Evolutionary conservation across 2,888 invertebrate genomes (phyloP).

Genomic region (Meliscaeva auricollis): DNA sequence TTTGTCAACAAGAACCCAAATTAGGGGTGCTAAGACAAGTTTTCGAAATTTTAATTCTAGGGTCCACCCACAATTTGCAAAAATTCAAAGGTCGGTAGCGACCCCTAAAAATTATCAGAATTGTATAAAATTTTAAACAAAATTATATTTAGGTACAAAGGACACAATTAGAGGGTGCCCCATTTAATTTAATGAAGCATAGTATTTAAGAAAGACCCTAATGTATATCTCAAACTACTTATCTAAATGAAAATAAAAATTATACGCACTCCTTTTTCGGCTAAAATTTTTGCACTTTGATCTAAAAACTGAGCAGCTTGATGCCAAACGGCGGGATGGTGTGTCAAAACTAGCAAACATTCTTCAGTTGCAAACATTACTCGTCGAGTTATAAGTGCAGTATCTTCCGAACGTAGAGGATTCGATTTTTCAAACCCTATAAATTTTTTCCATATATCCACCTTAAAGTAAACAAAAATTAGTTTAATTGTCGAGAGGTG

Average conservation of each 20-base stretch:
- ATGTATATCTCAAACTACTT: no score
- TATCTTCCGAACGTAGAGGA: conserved; percentile 98
- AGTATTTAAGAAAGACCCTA: no score
- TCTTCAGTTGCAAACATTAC: conserved; percentile 99
- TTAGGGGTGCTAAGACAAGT: no score
- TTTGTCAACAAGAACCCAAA: no score
- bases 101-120: no score
- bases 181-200: no score
- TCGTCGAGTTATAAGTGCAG: conserved; percentile 94
- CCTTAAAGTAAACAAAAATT: conserved; percentile 84
- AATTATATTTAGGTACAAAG: no score
- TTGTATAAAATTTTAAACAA: no score
- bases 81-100: no score
- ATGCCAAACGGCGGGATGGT: conserved; percentile 99
- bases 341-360: conserved; percentile 96
- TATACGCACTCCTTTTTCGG: conserved; percentile 94
- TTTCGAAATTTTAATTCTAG: no score
- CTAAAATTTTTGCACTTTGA: conserved; percentile 95
- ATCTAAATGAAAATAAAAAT: conserved; percentile 62
- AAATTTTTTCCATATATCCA: conserved; percentile 99
- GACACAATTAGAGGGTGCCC: no score
- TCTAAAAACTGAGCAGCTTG: conserved; percentile 99
- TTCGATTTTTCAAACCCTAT: conserved; percentile 99
- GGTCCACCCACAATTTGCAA: no score
- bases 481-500: not conserved